Conservation (phyloP, 2,888 invertebrate genomes). For the Ditylenchus weischeri region DNA sequence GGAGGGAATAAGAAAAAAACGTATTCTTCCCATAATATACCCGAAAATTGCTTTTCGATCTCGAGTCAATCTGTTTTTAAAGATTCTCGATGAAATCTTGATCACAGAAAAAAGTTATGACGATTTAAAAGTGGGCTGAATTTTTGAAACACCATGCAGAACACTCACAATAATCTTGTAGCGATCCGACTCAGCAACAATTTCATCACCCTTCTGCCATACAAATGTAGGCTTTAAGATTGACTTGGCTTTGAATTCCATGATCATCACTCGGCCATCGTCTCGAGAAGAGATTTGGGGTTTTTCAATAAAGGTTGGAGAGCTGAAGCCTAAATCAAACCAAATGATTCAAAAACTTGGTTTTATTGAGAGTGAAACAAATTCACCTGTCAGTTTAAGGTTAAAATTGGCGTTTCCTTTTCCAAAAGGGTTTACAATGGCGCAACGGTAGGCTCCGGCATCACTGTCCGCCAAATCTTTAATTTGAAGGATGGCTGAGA, state of each 20-base stretch:
- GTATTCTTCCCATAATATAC: too few relatives aligned
- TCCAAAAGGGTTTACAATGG: constrained; percentile 59
- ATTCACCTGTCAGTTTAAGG: constrained; percentile 56
- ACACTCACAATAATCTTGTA: constrained; percentile 47
- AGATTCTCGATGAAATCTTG: too few relatives aligned
- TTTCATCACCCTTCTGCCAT: constrained; percentile 87
- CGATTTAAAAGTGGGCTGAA: too few relatives aligned
- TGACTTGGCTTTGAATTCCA: constrained; percentile 86
- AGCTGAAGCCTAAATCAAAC: constrained; percentile 51
- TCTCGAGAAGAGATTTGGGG: constrained; percentile 98
- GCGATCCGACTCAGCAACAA: constrained; percentile 58
- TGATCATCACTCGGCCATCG: constrained; percentile 90
- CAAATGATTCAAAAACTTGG: neutral
- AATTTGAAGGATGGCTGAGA: constrained; percentile 58
- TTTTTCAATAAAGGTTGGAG: constrained; percentile 91
- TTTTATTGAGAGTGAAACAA: neutral
- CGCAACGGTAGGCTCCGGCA: constrained; percentile 59
- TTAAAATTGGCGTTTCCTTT: constrained; percentile 60
- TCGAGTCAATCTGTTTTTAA: too few relatives aligned
- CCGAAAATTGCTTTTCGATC: too few relatives aligned
- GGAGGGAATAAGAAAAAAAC: too few relatives aligned
- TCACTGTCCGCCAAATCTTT: constrained; percentile 59
- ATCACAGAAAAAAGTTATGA: too few relatives aligned
- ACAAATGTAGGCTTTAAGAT: constrained; percentile 90
- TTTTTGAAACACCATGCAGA: too few relatives aligned